Evolutionary conservation across 2,113 vertebrate species (phyloP).

Genomic region (Calcarius ornatus): DNA sequence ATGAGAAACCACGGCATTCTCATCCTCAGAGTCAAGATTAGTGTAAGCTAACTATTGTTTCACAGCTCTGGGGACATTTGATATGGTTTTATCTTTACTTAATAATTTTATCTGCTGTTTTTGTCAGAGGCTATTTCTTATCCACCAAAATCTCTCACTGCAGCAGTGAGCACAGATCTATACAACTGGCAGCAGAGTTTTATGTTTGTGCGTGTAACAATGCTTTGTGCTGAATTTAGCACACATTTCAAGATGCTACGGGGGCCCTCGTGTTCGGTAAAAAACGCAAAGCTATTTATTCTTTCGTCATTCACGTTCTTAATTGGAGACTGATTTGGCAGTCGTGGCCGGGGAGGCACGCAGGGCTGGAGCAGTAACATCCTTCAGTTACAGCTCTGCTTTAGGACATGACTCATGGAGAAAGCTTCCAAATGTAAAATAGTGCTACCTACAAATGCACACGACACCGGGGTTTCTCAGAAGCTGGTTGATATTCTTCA

Average conservation of each 20-base stretch:
- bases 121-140: neutral
- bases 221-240: neutral
- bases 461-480: neutral
- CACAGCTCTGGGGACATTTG: neutral
- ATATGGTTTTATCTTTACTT: neutral
- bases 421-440: constrained; percentile 26
- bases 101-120: neutral
- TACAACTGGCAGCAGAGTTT: neutral
- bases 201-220: neutral
- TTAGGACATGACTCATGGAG: neutral
- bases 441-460: neutral
- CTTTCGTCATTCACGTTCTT: neutral
- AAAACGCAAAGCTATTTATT: neutral
- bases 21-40: neutral
- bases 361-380: neutral
- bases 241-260: neutral
- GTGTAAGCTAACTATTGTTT: neutral
- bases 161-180: neutral
- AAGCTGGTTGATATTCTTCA: neutral
- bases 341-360: neutral
- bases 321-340: neutral
- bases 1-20: constrained; percentile 15
- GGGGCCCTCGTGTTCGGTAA: neutral
- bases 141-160: neutral
- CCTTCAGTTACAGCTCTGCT: neutral